Conservation (phyloP, 2,113 vertebrate genomes). For the Cavia aperea region DNA sequence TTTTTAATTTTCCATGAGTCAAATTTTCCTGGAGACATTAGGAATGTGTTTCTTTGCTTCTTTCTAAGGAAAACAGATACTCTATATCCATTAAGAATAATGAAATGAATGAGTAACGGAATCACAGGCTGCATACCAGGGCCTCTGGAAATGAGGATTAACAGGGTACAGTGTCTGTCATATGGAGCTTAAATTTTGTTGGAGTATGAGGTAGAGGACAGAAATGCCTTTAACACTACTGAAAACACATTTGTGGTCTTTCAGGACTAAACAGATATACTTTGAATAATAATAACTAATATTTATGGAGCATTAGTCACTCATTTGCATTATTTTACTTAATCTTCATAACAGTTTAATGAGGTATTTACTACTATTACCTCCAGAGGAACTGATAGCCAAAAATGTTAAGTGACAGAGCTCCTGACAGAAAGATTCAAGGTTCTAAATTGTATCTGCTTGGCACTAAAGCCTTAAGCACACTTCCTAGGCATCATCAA, state of each 20-base stretch:
- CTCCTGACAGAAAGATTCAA: neutral
- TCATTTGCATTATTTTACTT: slow-evolving; percentile 4
- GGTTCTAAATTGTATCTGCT: slow-evolving; percentile 1
- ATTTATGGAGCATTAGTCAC: neutral
- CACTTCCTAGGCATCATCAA: neutral
- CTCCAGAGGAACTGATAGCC: neutral
- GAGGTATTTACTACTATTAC: slow-evolving; percentile 20
- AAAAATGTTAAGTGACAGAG: slow-evolving; percentile 12
- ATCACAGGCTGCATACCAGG: neutral
- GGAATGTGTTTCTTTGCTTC: neutral
- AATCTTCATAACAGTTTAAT: neutral
- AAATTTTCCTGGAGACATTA: neutral
- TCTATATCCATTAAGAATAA: neutral
- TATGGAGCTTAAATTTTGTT: neutral
- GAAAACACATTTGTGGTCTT: neutral
- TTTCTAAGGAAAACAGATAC: neutral
- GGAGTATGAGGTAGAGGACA: neutral
- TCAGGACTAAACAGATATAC: neutral
- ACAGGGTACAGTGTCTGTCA: neutral
- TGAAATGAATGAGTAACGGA: slow-evolving; percentile 4
- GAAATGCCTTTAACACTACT: neutral
- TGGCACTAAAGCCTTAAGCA: neutral
- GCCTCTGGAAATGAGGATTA: neutral
- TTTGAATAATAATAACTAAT: slow-evolving; percentile 25
- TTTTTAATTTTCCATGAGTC: slow-evolving; percentile 31